Evolutionary conservation across 2,888 invertebrate genomes (phyloP).

Genomic region (Drosophila anomalipes): DNA sequence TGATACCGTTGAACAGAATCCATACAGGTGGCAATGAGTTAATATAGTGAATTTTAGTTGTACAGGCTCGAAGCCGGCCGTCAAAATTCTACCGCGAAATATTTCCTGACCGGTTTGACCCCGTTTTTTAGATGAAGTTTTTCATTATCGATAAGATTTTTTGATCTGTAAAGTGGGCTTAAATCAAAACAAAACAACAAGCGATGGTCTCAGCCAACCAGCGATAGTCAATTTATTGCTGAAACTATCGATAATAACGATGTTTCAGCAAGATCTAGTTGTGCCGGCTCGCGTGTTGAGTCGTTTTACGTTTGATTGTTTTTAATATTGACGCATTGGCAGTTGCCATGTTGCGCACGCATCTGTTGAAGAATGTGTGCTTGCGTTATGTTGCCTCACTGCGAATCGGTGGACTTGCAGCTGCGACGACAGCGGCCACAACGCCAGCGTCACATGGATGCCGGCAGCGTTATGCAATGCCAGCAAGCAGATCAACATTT

Average conservation of each 20-base stretch:
- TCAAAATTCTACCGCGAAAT: background rate
- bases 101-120: background rate
- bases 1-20: background rate
- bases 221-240: background rate
- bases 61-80: background rate
- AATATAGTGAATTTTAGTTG: background rate
- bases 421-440: background rate
- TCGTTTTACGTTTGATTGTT: conserved; percentile 16
- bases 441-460: conserved; percentile 4
- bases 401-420: conserved; percentile 2
- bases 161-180: background rate
- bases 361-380: conserved; percentile 45
- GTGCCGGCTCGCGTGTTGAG: conserved; percentile 44
- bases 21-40: background rate
- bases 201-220: background rate
- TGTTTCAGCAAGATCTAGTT: conserved; percentile 17
- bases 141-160: background rate
- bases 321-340: conserved; percentile 13
- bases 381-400: conserved; percentile 19
- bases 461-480: conserved; percentile 49
- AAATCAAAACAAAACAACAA: background rate
- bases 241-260: conserved; percentile 6
- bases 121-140: background rate
- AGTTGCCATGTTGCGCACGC: conserved; percentile 49
- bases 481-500: conserved; percentile 5